Percentiles rank a stretch among this genome's conserved stretches.
phyloP scores from a whole-genome alignment of 2,797 vertebrate genomes.

The Falco biarmicus region DNA sequence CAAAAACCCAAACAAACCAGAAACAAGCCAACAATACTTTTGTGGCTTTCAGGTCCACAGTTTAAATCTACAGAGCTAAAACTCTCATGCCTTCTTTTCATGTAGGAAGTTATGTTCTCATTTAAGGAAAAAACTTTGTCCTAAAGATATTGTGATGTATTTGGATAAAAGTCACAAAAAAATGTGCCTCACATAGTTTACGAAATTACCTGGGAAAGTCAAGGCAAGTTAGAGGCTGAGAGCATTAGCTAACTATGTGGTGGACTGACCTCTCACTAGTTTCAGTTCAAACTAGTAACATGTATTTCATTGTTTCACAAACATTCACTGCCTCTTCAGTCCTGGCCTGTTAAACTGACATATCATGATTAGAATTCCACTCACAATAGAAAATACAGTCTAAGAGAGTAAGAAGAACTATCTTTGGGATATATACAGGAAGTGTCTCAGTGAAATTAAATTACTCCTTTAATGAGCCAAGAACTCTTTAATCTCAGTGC shows the following conservation, averaged over 20 bases:
- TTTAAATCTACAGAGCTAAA: neutral
- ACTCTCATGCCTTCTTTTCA: neutral
- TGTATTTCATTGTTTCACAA: neutral
- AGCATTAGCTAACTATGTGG: neutral
- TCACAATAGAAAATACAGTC: neutral
- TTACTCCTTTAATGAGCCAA: neutral
- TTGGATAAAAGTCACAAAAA: neutral
- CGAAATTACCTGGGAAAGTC: neutral
- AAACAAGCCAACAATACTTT: neutral
- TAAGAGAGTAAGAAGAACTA: neutral
- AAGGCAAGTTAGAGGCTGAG: neutral
- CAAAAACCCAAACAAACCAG: accelerated
- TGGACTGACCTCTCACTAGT: neutral
- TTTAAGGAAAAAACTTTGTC: neutral
- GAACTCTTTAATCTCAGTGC: neutral
- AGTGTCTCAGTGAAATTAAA: neutral
- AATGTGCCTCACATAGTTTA: neutral
- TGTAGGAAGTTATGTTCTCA: neutral
- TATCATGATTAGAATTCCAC: neutral
- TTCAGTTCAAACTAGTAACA: neutral
- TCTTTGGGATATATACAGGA: neutral
- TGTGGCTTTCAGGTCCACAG: neutral
- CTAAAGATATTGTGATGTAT: neutral
- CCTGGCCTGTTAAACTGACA: neutral
- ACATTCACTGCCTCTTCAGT: neutral